Evolutionary conservation across 2,888 invertebrate species (phyloP).

Genomic region (Temnothorax ravouxi): DNA sequence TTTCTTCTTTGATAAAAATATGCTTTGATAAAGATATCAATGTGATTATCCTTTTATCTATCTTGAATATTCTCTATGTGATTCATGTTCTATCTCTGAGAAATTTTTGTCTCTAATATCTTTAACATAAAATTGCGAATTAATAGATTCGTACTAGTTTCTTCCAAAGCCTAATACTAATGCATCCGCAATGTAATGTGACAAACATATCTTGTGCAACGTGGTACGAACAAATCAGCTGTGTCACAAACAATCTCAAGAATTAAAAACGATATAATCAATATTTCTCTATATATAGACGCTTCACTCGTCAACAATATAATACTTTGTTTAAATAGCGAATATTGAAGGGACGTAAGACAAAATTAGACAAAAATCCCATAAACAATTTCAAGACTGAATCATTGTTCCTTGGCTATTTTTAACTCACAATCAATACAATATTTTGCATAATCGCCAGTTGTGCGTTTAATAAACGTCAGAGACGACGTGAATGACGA

Average conservation of each 20-base stretch:
- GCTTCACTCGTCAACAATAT: background rate
- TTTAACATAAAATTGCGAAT: background rate
- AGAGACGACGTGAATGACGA: conserved; percentile 23
- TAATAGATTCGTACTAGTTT: background rate
- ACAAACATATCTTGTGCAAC: background rate
- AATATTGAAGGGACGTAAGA: background rate
- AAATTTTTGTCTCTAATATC: background rate
- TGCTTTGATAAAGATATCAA: background rate
- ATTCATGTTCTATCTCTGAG: background rate
- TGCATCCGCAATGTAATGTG: background rate
- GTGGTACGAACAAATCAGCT: background rate
- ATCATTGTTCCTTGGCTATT: background rate
- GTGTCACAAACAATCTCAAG: background rate
- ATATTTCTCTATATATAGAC: background rate
- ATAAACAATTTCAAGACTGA: background rate
- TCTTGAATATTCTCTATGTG: background rate
- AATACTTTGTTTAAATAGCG: background rate
- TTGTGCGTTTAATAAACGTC: conserved; percentile 12
- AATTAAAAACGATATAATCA: background rate
- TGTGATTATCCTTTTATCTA: background rate
- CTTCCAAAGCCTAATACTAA: background rate
- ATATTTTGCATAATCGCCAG: background rate
- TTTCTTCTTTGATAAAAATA: background rate
- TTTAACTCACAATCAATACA: background rate
- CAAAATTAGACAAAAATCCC: background rate